phyloP scores from a whole-genome alignment of 2,113 vertebrate genomes.

The Nymphicus hollandicus region DNA sequence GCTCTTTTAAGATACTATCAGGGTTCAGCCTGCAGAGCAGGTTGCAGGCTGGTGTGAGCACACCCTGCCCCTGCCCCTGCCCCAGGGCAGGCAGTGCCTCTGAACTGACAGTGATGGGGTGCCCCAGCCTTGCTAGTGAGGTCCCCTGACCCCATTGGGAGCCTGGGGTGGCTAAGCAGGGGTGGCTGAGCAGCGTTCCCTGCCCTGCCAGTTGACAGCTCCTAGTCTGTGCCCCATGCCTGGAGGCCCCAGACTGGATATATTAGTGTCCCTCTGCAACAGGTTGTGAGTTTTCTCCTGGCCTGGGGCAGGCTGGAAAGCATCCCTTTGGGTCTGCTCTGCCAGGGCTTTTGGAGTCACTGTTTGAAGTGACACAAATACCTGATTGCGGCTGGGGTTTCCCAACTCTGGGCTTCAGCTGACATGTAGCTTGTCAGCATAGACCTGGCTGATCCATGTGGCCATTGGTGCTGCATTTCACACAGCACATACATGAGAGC shows the following conservation, averaged over 20 bases:
- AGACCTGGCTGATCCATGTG: not conserved
- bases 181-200: not conserved
- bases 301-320: not conserved
- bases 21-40: not conserved
- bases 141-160: fast-evolving
- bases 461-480: not conserved
- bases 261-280: not conserved
- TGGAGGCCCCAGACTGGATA: not conserved
- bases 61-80: not conserved
- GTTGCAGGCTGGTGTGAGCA: not conserved
- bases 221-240: fast-evolving
- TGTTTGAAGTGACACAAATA: not conserved
- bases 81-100: not conserved
- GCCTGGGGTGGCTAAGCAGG: not conserved
- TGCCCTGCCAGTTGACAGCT: not conserved
- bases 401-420: not conserved
- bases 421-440: not conserved
- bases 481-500: fast-evolving
- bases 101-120: not conserved
- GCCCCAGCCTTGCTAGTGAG: not conserved
- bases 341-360: fast-evolving
- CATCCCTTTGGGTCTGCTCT: not conserved
- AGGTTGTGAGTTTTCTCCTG: not conserved
- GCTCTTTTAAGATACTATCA: not conserved
- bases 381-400: not conserved